Conservation (phyloP, 2,113 vertebrate genomes). For the Garra rufa region DNA sequence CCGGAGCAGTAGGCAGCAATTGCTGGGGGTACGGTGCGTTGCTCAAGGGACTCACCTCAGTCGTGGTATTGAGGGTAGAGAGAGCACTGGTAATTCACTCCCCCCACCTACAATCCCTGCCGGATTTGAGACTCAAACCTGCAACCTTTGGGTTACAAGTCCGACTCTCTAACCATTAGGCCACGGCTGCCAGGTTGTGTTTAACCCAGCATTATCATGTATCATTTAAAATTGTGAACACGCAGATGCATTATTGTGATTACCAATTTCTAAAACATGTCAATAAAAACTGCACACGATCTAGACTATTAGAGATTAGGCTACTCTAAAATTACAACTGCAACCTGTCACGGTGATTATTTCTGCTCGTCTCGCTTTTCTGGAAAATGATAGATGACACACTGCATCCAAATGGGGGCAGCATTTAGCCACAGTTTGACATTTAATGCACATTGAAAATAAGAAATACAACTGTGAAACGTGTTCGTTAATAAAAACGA, state of each 20-base stretch:
- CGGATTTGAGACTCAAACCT: too few species aligned
- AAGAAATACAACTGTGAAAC: not conserved
- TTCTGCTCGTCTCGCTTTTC: not conserved
- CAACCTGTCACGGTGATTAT: not conserved
- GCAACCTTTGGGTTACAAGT: too few species aligned
- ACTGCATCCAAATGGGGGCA: constrained; percentile 15
- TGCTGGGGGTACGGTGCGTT: too few species aligned
- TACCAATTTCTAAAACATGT: not conserved
- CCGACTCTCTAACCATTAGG: too few species aligned
- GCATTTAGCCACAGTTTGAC: constrained; percentile 8
- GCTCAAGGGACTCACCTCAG: too few species aligned
- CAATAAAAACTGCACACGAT: not conserved
- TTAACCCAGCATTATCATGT: too few species aligned
- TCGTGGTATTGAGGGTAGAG: too few species aligned
- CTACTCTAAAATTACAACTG: not conserved
- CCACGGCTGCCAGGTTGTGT: too few species aligned
- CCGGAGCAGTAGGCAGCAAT: too few species aligned
- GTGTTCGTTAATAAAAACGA: not conserved
- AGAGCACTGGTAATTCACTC: too few species aligned
- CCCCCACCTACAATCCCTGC: too few species aligned
- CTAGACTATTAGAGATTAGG: not conserved
- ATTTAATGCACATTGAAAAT: not conserved
- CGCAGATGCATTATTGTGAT: not conserved
- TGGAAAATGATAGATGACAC: not conserved
- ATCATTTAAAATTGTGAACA: not conserved